Evolutionary conservation across 2,797 vertebrate species (phyloP).

Genomic region (Antrozous pallidus): DNA sequence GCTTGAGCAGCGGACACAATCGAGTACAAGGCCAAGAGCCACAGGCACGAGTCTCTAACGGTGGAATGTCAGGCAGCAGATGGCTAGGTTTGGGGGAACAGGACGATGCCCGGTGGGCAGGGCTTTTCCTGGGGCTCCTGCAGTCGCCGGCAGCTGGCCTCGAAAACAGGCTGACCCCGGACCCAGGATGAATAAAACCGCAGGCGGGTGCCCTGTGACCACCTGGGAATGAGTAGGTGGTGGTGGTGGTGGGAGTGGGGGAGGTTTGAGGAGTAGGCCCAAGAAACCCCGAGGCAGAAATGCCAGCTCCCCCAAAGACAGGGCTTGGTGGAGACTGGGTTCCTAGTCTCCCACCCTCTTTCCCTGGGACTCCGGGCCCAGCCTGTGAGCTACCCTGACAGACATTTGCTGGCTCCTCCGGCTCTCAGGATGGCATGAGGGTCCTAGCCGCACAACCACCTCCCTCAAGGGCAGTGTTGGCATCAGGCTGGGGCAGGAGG

Average conservation of each 20-base stretch:
- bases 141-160: not conserved
- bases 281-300: not conserved
- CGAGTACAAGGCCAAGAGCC: not conserved
- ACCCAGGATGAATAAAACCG: not conserved
- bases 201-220: not conserved
- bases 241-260: too few relatives aligned
- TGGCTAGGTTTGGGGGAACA: not conserved
- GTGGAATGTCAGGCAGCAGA: not conserved
- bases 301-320: not conserved
- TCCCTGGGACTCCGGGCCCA: not conserved
- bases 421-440: not conserved
- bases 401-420: not conserved
- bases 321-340: not conserved
- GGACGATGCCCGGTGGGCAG: not conserved
- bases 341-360: not conserved
- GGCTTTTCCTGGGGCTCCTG: not conserved
- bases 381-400: not conserved
- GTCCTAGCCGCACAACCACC: rapidly evolving
- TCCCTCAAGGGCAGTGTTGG: not conserved
- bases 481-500: not conserved
- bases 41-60: not conserved
- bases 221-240: not conserved
- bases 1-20: not conserved
- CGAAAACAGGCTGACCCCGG: not conserved
- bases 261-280: not conserved